These are phyloP conservation scores for Drosophila elegans DNA, from an alignment of 1,140 invertebrate species.

Conservation along the genomic window DNA sequence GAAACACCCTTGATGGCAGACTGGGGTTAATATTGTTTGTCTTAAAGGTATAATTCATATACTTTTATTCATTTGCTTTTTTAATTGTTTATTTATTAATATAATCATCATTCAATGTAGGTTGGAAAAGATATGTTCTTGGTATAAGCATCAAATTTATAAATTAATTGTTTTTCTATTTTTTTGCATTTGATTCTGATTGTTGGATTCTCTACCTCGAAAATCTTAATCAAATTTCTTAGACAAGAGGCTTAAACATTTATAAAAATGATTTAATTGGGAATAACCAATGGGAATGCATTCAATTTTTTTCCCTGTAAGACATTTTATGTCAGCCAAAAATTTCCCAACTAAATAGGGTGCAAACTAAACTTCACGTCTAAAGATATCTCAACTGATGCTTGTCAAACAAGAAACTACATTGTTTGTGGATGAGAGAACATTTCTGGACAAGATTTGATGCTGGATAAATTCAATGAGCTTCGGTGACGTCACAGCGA, in stretches of 20 bases:
- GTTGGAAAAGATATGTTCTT: no score
- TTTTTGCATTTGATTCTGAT: no score
- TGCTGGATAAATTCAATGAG: conserved; percentile 56
- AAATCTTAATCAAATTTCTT: no score
- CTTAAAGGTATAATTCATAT: no score
- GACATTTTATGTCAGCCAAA: not conserved
- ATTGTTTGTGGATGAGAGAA: conserved; percentile 7
- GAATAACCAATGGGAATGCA: not conserved
- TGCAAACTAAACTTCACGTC: conserved; percentile 17
- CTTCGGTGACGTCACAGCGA: conserved; percentile 39
- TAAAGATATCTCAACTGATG: conserved; percentile 14
- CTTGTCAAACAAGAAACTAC: conserved; percentile 10
- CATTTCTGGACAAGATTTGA: conserved; percentile 5
- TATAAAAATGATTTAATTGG: not conserved
- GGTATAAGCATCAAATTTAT: no score
- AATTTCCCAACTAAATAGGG: conserved; percentile 8
- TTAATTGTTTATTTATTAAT: no score
- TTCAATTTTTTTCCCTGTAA: not conserved
- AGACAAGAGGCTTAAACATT: not conserved
- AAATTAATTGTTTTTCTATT: no score
- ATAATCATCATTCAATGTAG: no score
- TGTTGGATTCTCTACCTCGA: no score
- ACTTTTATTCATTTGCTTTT: not conserved
- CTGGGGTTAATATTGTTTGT: not conserved
- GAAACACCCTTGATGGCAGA: not conserved